Base-by-base conservation (phyloP, 2,113 vertebrate species). In the Clarias gariepinus region DNA sequence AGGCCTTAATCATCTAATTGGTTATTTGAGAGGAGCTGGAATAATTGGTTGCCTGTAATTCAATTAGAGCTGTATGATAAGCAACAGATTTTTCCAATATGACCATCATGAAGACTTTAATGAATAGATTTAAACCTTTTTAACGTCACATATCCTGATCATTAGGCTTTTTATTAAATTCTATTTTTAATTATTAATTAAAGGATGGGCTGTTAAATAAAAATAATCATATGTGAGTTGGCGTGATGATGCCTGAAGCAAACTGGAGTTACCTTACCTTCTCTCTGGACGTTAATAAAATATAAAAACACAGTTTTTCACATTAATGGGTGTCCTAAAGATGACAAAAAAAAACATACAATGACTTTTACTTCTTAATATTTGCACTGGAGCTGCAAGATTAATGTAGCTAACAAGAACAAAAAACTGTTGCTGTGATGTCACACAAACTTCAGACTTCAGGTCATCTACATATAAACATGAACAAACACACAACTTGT, bases 1-100 rank as follows among this genome's bases (percentile, higher is more conserved):
- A 87, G 87, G 88, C 83, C 87, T 91, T 88, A 90, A 88, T 94
- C 88, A 92, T 88, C 84, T 90, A 85, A 90, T 89, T 91, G 88
- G 88, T 90, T 90, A 69, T 77, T 86, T 90, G 84, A 86, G 66
- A 76, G 87, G 63, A 64, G 77, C 57, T 74, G 73, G 36, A 58
- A 77, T 41, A 21, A 85, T 90, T 90, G 85, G 73, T 83, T 86
- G 88, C n/a, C 55, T 13, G 63, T 55, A 61, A 74, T 68, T 68
- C 71, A 57, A 28, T 63, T n/a, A 9, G 36, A 60, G 55, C 55
- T n/a, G 55, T 5, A 19, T 53, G 61, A 74, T 15, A 7, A 52
- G 18, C 57, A 53, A 53, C 28, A 25, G 58, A 16, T 55, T 64
- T 64, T 53, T 57, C 57, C 23, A 12, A 13, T 15, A 5, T 74